Evolutionary conservation across 1,140 invertebrate genomes (phyloP), one percentile per base, ranked within the genome.

Genomic region (Periplaneta americana): DNA sequence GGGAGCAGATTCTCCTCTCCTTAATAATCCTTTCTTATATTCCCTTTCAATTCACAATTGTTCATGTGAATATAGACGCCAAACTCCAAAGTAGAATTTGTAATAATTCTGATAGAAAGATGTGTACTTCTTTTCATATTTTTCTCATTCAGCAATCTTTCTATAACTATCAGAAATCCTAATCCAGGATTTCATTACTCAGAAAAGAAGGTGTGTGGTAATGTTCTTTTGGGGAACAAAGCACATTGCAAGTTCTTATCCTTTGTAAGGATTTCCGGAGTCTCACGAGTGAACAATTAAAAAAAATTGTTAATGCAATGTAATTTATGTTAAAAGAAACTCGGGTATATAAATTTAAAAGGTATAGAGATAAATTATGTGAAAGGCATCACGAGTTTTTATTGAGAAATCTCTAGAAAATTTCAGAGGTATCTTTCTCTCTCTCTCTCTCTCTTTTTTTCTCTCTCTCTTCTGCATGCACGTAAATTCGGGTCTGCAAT

Each of bases 251-350:
- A 9, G 31, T 77, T 77, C 35, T 36, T 77, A 11, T 77, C 75
- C 75, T 77, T 77, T 77, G 75, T 77, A 77, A 77, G 75, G 75
- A 77, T 77, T 34, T 77, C 17, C 17, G 15, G 35, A 77, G 35
- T 34, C 15, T 77, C 33, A 77, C 75, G 28, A 66, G 28, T 77
- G 75, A 77, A 77, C 17, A 22, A 22, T 77, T 34, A 18, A 75
- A 75, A 34, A 66, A 77, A 77, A 66, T n/a, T 66, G 48, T 66
- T n/a, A 77, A 9, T 77, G 15, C 15, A 34, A 31, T 77, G 31
- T 77, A 77, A 77, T 77, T 77, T 77, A 77, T 77, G 75, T 77
- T 77, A 77, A 77, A 77, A 33, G 17, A 77, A 77, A 33, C 33
- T 77, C 22, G 48, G 22, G 48, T 66, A 66, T n/a, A 66, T 5